Percentiles rank a stretch among this genome's conserved stretches.
Evolutionary conservation across 2,113 vertebrate species (phyloP).

Genomic region (Seriola aureovittata): DNA sequence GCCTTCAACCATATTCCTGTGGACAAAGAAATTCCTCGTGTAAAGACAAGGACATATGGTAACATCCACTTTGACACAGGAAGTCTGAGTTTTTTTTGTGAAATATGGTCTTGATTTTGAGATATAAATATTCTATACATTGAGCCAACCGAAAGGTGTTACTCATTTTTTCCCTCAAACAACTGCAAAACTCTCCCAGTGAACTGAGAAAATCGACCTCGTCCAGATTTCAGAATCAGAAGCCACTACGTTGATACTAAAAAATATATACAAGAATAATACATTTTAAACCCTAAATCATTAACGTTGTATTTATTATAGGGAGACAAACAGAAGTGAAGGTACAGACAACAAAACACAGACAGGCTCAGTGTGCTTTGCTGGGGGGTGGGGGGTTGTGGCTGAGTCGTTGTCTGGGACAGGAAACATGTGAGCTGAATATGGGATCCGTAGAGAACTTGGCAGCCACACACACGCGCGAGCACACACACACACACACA

Average conservation of each 20-base stretch:
- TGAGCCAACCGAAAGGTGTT: not conserved
- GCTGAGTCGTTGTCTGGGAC: conserved; percentile 49
- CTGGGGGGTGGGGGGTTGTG: conserved; percentile 14
- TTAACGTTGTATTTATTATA: not conserved
- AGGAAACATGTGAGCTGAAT: conserved; percentile 71
- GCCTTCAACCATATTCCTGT: not conserved
- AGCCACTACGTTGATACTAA: not conserved
- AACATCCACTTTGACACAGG: conserved; percentile 25
- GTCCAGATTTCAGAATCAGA: not conserved
- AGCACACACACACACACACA: conserved; percentile 26
- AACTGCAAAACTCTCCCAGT: not conserved
- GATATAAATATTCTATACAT: conserved; percentile 2
- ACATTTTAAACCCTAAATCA: not conserved
- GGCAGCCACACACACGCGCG: conserved; percentile 36
- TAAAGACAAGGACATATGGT: not conserved
- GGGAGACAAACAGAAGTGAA: conserved; percentile 12
- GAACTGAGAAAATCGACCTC: not conserved
- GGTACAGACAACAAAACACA: conserved; percentile 19
- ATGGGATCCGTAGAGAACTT: conserved; percentile 56
- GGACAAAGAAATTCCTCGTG: not conserved
- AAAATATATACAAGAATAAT: not conserved
- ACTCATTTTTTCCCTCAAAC: not conserved
- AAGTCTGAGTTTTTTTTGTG: conserved; percentile 1
- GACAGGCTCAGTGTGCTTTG: conserved; percentile 11
- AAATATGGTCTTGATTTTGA: conserved; percentile 47